A percentile compares a stretch with the other conserved stretches of the same genome.
These are phyloP conservation scores for Achlya flavicornis DNA, from an alignment of 2,888 invertebrate genomes.

Conservation along the genomic window DNA sequence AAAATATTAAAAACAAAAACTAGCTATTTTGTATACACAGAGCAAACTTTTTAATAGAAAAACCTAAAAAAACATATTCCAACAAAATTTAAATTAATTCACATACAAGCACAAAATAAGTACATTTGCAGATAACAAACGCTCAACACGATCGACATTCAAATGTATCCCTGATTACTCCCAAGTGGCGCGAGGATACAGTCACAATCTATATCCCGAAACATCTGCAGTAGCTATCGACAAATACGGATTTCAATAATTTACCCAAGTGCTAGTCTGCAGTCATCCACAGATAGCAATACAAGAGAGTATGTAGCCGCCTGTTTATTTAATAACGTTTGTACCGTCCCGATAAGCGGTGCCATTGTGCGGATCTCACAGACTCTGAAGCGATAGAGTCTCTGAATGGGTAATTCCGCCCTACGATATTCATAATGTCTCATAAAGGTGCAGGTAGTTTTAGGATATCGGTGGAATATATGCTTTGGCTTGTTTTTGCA, in stretches of 20 bases:
- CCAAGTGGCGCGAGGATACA: conserved; percentile 10
- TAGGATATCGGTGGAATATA: conserved; percentile 7
- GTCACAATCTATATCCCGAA: conserved; percentile 33
- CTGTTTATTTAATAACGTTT: conserved; percentile 79
- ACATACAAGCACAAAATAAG: background rate
- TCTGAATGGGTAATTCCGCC: conserved; percentile 13
- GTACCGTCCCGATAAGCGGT: conserved; percentile 67
- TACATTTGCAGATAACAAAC: conserved; percentile 1
- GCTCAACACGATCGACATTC: conserved; percentile 5
- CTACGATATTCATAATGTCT: conserved; percentile 14
- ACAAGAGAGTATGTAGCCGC: conserved; percentile 53
- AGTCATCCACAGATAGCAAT: conserved; percentile 52
- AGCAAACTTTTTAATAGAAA: too few relatives aligned
- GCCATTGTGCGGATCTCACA: conserved; percentile 60
- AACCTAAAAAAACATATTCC: too few relatives aligned
- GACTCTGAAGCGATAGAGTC: conserved; percentile 35
- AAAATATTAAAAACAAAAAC: too few relatives aligned
- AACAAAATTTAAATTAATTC: too few relatives aligned
- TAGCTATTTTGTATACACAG: too few relatives aligned
- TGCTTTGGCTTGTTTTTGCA: conserved; percentile 10
- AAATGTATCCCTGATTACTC: conserved; percentile 5
- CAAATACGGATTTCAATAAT: conserved; percentile 60
- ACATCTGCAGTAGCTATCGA: conserved; percentile 46
- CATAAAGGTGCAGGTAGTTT: conserved; percentile 13
- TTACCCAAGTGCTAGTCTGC: conserved; percentile 47